Conservation (phyloP, 2,888 invertebrate species). For the Drosophila prostipennis region DNA sequence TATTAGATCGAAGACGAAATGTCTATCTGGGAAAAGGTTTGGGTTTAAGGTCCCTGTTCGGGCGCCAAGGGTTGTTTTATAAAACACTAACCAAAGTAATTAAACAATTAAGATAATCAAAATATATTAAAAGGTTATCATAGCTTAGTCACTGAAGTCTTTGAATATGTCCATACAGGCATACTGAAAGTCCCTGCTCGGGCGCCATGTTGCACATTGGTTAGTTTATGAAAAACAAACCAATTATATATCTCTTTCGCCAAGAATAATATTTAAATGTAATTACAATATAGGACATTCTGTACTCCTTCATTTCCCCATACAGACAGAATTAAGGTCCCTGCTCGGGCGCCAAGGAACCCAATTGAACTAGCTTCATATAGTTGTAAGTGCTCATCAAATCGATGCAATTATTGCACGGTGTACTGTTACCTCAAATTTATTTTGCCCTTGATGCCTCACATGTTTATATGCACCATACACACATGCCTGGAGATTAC, state of each 20-base stretch:
- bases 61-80: not conserved
- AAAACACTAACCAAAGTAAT: too few species aligned
- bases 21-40: too few species aligned
- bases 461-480: slow-evolving; percentile 19
- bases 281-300: too few species aligned
- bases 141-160: too few species aligned
- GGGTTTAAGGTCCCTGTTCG: not conserved
- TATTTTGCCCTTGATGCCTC: not conserved
- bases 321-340: not conserved
- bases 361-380: not conserved
- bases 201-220: not conserved
- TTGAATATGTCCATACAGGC: not conserved
- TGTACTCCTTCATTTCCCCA: not conserved
- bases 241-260: too few species aligned
- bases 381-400: not conserved
- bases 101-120: too few species aligned
- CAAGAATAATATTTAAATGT: too few species aligned
- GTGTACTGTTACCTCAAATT: not conserved
- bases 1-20: not conserved
- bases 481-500: slow-evolving; percentile 24
- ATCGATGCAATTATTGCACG: not conserved
- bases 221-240: too few species aligned
- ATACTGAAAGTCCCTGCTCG: not conserved
- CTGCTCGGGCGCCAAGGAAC: not conserved
- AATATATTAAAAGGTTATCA: too few species aligned